Evolutionary conservation across 2,113 vertebrate species (phyloP).

Genomic region (Athene cunicularia): DNA sequence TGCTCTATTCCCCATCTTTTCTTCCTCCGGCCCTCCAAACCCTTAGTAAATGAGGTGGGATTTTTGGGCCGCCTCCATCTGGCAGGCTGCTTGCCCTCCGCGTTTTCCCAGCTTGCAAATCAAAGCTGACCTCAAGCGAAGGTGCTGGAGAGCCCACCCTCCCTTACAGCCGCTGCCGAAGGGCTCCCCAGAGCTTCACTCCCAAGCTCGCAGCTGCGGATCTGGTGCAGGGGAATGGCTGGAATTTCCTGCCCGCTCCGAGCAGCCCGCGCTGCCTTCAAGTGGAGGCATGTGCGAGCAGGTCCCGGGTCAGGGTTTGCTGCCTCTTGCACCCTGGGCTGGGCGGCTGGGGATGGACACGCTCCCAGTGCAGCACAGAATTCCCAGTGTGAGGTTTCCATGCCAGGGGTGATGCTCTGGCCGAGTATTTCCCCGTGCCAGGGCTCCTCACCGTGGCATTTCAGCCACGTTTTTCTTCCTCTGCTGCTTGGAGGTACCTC

Average conservation of each 20-base stretch:
- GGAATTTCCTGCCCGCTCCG: conserved; percentile 36
- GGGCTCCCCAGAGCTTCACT: not conserved
- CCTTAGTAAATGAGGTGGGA: not conserved
- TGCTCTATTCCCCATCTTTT: fast-evolving
- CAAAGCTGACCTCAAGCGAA: not conserved
- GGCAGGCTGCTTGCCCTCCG: not conserved
- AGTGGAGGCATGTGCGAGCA: not conserved
- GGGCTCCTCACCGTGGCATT: fast-evolving
- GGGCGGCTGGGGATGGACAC: not conserved
- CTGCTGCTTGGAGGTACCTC: not conserved
- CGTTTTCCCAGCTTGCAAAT: not conserved
- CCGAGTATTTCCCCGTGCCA: fast-evolving
- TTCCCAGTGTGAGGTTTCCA: not conserved
- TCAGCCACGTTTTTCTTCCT: not conserved
- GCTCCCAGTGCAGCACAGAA: fast-evolving
- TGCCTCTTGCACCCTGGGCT: not conserved
- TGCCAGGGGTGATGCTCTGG: not conserved
- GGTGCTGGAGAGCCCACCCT: not conserved
- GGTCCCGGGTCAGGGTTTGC: not conserved
- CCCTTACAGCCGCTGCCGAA: not conserved
- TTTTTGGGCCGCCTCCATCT: conserved; percentile 10
- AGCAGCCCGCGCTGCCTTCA: not conserved
- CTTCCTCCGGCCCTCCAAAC: not conserved
- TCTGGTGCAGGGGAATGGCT: not conserved
- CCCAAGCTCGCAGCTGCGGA: not conserved